A percentile compares a stretch with the other conserved stretches of the same genome.
Conservation (phyloP, 2,888 invertebrate species). For the Acanthosoma haemorrhoidale region DNA sequence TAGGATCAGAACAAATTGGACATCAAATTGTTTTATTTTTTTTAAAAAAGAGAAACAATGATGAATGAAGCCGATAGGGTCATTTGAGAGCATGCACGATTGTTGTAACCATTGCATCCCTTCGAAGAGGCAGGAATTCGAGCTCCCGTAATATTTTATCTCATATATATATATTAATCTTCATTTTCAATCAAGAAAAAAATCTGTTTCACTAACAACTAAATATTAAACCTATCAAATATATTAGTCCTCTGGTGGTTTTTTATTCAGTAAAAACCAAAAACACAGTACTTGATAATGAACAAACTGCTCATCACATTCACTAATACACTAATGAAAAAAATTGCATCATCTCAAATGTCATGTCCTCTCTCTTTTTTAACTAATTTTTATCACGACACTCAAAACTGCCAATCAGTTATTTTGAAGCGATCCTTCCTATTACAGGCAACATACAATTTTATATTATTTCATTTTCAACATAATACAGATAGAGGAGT, state of each 20-base stretch:
- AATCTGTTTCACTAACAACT: conserved; percentile 23
- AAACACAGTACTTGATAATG: conserved; percentile 22
- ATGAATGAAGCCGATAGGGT: conserved; percentile 22
- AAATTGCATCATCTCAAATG: conserved; percentile 16
- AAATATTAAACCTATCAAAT: conserved; percentile 29
- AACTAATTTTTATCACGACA: conserved; percentile 21
- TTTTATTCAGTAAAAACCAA: conserved; percentile 19
- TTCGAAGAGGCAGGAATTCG: conserved; percentile 14
- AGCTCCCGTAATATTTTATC: conserved; percentile 10
- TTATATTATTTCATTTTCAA: neutral
- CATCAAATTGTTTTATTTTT: conserved; percentile 37
- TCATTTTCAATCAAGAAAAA: conserved; percentile 25
- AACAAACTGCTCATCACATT: conserved; percentile 12
- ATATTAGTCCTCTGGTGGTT: conserved; percentile 28
- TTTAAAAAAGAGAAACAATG: conserved; percentile 31
- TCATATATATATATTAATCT: conserved; percentile 9
- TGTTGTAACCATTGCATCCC: conserved; percentile 18
- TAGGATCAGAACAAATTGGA: conserved; percentile 40
- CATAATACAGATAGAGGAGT: conserved; percentile 25
- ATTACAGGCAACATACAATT: conserved; percentile 22
- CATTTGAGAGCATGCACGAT: neutral
- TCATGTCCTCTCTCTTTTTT: conserved; percentile 27
- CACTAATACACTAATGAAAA: conserved; percentile 24
- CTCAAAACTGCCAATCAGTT: conserved; percentile 13
- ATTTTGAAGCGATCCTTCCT: neutral